A percentile compares a stretch with the other conserved stretches of the same genome.
phyloP scores from a whole-genome alignment of 1,140 invertebrate species.

The Prorops nasuta region DNA sequence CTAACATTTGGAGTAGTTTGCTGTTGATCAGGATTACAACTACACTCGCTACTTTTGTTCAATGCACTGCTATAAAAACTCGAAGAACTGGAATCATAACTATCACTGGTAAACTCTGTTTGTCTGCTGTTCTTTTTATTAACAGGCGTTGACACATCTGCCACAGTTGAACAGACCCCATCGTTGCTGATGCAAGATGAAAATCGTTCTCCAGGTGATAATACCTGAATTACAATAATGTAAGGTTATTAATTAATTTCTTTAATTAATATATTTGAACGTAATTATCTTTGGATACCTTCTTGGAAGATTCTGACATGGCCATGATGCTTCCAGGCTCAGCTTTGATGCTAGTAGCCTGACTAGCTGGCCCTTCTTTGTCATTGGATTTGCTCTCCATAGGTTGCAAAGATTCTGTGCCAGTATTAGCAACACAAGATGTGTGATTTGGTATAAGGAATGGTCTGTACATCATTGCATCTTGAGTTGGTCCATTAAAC shows the following conservation, averaged over 20 bases:
- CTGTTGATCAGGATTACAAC: conserved; percentile 34
- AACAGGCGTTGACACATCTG: conserved; percentile 16
- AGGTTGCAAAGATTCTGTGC: conserved; percentile 6
- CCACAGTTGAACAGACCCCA: conserved; percentile 29
- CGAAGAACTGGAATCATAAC: conserved; percentile 48
- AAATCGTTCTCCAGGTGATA: conserved; percentile 30
- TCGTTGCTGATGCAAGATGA: conserved; percentile 37
- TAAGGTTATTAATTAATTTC: background rate
- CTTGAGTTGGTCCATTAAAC: conserved; percentile 40
- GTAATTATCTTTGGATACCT: conserved; percentile 37
- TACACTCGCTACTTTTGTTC: conserved; percentile 42
- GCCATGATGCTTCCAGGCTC: conserved; percentile 62
- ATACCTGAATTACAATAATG: conserved; percentile 21
- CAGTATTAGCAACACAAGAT: background rate
- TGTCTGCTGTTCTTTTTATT: conserved; percentile 19
- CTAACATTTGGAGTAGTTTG: conserved; percentile 10
- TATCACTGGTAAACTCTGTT: conserved; percentile 36
- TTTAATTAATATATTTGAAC: background rate
- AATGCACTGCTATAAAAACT: conserved; percentile 54
- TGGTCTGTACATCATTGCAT: conserved; percentile 54
- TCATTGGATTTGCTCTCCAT: conserved; percentile 12
- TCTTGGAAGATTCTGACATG: conserved; percentile 61
- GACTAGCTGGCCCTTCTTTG: conserved; percentile 54
- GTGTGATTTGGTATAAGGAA: conserved; percentile 42
- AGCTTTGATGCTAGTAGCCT: conserved; percentile 63